Percentiles rank a stretch among this genome's conserved stretches.
These are phyloP conservation scores for Tauraco erythrolophus DNA, from an alignment of 2,113 vertebrate genomes.

Conservation along the genomic window DNA sequence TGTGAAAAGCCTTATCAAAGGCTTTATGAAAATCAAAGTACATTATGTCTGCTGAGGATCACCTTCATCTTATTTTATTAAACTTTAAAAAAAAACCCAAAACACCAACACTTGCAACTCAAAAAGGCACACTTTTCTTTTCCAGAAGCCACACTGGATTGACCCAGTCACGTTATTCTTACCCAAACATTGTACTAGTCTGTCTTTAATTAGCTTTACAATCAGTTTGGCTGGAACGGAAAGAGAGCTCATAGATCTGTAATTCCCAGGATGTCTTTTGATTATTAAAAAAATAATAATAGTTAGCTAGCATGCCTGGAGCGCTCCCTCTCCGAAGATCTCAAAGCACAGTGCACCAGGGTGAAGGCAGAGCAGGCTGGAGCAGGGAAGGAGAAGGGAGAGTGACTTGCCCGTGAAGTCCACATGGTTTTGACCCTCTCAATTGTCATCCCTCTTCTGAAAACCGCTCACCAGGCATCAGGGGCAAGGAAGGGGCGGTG, in stretches of 20 bases:
- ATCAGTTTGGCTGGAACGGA: constrained; percentile 41
- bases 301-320: constrained; percentile 1
- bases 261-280: constrained; percentile 23
- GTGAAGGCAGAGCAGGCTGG: too few relatives aligned
- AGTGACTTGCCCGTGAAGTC: neutral
- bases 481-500: rapidly evolving
- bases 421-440: neutral
- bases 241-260: constrained; percentile 32
- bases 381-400: neutral
- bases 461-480: neutral
- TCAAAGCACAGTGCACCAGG: neutral
- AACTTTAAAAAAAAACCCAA: neutral
- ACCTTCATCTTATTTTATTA: constrained; percentile 63
- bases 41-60: constrained; percentile 37
- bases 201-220: constrained; percentile 61
- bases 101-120: neutral
- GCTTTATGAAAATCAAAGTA: constrained; percentile 56
- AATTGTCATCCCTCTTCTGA: neutral
- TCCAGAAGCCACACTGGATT: constrained; percentile 27
- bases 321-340: neutral
- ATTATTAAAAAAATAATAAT: constrained; percentile 60
- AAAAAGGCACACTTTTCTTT: constrained; percentile 19
- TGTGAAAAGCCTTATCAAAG: constrained; percentile 54
- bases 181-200: neutral
- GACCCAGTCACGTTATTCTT: constrained; percentile 54